phyloP scores from a whole-genome alignment of 1,140 invertebrate genomes.

The Papilio polyxenes region DNA sequence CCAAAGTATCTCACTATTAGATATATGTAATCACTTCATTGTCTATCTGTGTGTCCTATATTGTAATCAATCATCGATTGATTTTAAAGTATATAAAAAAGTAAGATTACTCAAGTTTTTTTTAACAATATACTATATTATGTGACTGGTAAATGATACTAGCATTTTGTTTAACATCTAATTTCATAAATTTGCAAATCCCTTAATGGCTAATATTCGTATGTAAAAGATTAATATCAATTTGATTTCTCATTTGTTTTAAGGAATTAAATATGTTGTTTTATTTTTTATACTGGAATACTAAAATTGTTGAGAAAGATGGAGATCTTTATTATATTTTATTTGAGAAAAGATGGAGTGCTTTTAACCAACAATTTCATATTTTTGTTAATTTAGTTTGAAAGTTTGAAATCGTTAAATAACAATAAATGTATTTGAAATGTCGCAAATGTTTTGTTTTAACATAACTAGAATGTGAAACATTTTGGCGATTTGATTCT shows the following conservation, averaged over 20 bases:
- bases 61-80: background rate
- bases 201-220: no score
- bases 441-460: background rate
- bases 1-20: conserved; percentile 31
- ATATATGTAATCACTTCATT: background rate
- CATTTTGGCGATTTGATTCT: conserved; percentile 22
- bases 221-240: no score
- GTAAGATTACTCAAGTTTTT: no score
- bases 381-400: no score
- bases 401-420: no score
- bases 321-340: no score
- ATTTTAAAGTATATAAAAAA: background rate
- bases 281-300: background rate
- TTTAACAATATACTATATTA: background rate
- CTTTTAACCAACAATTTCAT: background rate
- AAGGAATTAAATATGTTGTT: background rate
- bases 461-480: background rate
- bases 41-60: background rate
- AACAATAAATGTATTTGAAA: background rate
- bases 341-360: background rate
- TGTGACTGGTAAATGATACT: no score
- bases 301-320: no score
- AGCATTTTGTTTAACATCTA: no score
- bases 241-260: no score
- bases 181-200: no score